A percentile compares a stretch with the other conserved stretches of the same genome.
Conservation (phyloP, 2,888 invertebrate genomes). For the Caenorhabditis sp. region DNA sequence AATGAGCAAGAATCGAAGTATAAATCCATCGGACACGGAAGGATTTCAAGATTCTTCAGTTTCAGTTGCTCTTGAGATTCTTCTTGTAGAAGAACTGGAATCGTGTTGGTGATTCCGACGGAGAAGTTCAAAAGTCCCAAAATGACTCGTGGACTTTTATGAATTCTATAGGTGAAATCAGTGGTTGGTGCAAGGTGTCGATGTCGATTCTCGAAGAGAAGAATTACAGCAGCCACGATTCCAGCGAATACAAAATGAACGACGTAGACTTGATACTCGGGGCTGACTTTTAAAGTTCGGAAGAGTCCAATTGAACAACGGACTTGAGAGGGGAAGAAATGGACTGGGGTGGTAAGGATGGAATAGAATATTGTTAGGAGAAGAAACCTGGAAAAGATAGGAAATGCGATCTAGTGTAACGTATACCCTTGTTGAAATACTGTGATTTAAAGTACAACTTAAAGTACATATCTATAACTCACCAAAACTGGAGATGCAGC, state of each 20-base stretch:
- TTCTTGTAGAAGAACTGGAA: conserved; percentile 17
- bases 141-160: conserved; percentile 20
- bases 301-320: conserved; percentile 43
- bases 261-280: conserved; percentile 15
- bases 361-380: conserved; percentile 33
- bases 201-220: conserved; percentile 50
- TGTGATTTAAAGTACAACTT: no score
- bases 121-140: conserved; percentile 35
- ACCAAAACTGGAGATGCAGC: conserved; percentile 43
- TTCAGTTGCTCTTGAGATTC: conserved; percentile 34
- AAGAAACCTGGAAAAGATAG: conserved; percentile 27
- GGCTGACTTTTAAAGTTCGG: neutral
- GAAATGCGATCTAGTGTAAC: no score
- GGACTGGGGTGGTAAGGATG: conserved; percentile 36
- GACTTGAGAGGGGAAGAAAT: conserved; percentile 39
- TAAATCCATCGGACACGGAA: conserved; percentile 33
- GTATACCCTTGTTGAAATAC: no score
- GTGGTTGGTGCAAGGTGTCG: conserved; percentile 25
- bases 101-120: conserved; percentile 22
- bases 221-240: conserved; percentile 24
- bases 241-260: conserved; percentile 36
- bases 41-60: conserved; percentile 1
- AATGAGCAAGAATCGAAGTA: conserved; percentile 34
- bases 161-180: conserved; percentile 30
- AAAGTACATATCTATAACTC: neutral